Evolutionary conservation across 2,888 invertebrate species (phyloP).

Genomic region (Drosophila engyochracea): DNA sequence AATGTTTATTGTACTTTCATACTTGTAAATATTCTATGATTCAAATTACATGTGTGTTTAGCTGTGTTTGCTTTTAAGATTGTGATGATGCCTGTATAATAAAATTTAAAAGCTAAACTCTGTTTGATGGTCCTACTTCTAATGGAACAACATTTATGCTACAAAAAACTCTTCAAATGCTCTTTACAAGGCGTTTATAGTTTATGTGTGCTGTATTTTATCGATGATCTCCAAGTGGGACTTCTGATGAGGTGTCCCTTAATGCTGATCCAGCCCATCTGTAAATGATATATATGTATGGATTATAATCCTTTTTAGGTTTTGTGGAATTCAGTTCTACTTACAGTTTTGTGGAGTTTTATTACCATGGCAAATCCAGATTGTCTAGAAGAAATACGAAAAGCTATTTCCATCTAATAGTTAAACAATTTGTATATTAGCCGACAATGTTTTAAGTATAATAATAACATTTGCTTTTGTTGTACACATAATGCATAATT

Average conservation of each 20-base stretch:
- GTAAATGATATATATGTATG: background rate
- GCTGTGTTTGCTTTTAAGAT: conserved; percentile 4
- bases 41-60: conserved; percentile 32
- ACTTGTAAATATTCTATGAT: conserved; percentile 42
- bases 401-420: conserved; percentile 9
- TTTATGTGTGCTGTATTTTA: conserved; percentile 10
- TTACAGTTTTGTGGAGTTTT: conserved; percentile 19
- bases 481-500: conserved; percentile 6
- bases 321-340: background rate
- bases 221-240: conserved; percentile 8
- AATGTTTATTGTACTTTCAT: conserved; percentile 50
- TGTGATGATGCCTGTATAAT: conserved; percentile 32
- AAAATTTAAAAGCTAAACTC: conserved; percentile 39
- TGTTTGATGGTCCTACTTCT: conserved; percentile 38
- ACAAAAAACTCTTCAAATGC: conserved; percentile 53
- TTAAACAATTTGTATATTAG: conserved; percentile 8
- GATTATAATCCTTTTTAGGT: background rate
- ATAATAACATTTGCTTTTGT: conserved; percentile 11
- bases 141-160: conserved; percentile 52
- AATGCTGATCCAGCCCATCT: conserved; percentile 17
- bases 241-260: background rate
- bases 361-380: conserved; percentile 8
- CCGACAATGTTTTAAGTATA: conserved; percentile 9
- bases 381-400: conserved; percentile 16
- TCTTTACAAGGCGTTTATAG: conserved; percentile 46